These are phyloP conservation scores for Petrocephalus sullivani DNA, from an alignment of 2,797 vertebrate genomes.

Conservation along the genomic window DNA sequence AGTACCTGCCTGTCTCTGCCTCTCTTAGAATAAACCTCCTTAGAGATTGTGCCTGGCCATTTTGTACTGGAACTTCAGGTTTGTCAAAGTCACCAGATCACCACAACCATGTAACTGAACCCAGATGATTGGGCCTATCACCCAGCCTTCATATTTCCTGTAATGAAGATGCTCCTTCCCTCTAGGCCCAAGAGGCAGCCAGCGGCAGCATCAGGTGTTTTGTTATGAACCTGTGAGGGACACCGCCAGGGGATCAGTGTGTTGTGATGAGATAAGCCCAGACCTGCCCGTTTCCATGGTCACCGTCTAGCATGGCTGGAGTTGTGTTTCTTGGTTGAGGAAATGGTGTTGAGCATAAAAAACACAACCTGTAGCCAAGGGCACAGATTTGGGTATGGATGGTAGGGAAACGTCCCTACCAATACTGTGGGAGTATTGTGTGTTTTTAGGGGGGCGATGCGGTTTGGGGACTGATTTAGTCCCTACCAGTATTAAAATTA, in stretches of 20 bases:
- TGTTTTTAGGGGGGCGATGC: neutral
- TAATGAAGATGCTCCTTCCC: neutral
- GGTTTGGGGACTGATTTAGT: neutral
- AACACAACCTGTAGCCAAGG: neutral
- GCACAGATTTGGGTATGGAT: neutral
- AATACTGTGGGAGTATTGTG: neutral
- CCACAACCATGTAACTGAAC: neutral
- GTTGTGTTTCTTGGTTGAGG: neutral
- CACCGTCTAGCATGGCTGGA: neutral
- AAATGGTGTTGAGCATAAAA: neutral
- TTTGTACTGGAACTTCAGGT: neutral
- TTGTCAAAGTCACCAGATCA: neutral
- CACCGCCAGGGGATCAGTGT: neutral
- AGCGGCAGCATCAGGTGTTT: neutral
- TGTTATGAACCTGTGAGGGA: neutral
- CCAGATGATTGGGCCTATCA: neutral
- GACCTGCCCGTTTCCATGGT: slow-evolving; percentile 21
- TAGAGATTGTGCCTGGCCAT: neutral
- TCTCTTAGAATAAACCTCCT: neutral
- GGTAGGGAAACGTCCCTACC: neutral
- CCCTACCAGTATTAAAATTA: neutral
- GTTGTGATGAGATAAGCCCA: neutral
- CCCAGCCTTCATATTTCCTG: neutral
- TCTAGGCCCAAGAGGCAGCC: neutral
- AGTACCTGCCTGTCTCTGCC: neutral